These are phyloP conservation scores for Formica exsecta DNA, from an alignment of 1,140 invertebrate genomes.

Conservation along the genomic window DNA sequence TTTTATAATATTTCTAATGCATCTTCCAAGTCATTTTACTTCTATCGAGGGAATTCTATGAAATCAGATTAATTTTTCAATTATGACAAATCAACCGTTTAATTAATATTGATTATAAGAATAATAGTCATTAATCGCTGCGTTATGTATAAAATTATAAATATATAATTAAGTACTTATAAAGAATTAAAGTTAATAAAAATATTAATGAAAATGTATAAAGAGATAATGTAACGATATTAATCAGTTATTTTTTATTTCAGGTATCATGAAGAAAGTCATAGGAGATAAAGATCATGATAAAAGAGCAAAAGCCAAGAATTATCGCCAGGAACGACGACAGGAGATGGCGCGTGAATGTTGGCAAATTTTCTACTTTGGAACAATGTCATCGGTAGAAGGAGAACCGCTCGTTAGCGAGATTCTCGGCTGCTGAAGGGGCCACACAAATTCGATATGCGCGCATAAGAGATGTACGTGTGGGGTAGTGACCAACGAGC, in stretches of 20 bases:
- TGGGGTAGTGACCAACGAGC: constrained; percentile 67
- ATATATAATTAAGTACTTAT: neutral
- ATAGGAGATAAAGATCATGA: constrained; percentile 6
- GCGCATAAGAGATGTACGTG: constrained; percentile 58
- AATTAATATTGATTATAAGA: constrained; percentile 6
- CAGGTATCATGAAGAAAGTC: neutral
- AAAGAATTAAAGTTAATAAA: neutral
- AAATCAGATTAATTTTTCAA: neutral
- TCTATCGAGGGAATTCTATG: neutral
- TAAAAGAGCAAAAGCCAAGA: constrained; percentile 19
- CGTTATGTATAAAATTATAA: neutral
- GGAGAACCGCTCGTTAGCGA: constrained; percentile 73
- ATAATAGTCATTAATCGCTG: neutral
- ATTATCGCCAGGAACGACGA: constrained; percentile 7
- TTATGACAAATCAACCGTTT: neutral
- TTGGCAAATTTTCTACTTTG: constrained; percentile 42
- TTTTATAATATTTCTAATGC: neutral
- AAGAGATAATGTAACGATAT: neutral
- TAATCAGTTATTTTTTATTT: constrained; percentile 19
- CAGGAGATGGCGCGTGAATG: constrained; percentile 17
- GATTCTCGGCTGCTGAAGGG: constrained; percentile 57
- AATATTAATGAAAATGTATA: neutral
- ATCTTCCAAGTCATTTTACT: constrained; percentile 15
- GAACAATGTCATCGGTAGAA: constrained; percentile 71
- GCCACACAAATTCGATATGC: constrained; percentile 55